Conservation (phyloP, 2,888 invertebrate species). For the Zaprionus bogoriensis region DNA sequence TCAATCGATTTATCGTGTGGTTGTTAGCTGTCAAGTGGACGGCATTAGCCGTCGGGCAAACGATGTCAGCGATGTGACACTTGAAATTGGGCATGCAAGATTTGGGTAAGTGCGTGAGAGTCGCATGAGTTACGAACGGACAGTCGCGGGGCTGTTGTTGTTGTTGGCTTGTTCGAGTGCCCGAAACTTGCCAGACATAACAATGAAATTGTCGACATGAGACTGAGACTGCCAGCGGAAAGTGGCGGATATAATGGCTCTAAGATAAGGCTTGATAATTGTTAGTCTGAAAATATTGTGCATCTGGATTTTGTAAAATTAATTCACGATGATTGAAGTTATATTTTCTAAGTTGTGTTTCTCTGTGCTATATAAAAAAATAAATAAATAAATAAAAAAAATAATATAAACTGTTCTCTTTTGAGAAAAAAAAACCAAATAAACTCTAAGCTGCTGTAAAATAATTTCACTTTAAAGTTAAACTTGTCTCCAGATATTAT, state of each 20-base stretch:
- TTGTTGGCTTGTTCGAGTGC: background rate
- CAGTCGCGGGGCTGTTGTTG: too few species aligned
- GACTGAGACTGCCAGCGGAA: too few species aligned
- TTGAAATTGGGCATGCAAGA: slow-evolving; percentile 72
- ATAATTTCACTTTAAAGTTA: too few species aligned
- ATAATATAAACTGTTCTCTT: background rate
- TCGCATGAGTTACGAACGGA: slow-evolving; percentile 5
- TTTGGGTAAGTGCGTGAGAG: slow-evolving; percentile 54
- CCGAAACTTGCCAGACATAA: background rate
- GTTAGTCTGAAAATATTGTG: too few species aligned
- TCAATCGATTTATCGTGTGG: slow-evolving; percentile 70
- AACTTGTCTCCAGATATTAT: too few species aligned
- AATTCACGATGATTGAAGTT: too few species aligned
- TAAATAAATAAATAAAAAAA: background rate
- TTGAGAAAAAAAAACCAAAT: background rate
- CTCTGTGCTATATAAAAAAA: too few species aligned
- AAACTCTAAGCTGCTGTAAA: too few species aligned
- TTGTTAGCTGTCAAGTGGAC: slow-evolving; percentile 71
- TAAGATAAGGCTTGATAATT: too few species aligned
- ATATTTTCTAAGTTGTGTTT: too few species aligned
- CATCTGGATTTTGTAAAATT: too few species aligned
- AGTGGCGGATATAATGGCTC: too few species aligned
- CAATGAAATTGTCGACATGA: background rate
- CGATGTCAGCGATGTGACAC: slow-evolving; percentile 67
- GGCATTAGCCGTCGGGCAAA: slow-evolving; percentile 54